phyloP scores from a whole-genome alignment of 2,797 vertebrate species.

The Gymnoscopelus braueri region DNA sequence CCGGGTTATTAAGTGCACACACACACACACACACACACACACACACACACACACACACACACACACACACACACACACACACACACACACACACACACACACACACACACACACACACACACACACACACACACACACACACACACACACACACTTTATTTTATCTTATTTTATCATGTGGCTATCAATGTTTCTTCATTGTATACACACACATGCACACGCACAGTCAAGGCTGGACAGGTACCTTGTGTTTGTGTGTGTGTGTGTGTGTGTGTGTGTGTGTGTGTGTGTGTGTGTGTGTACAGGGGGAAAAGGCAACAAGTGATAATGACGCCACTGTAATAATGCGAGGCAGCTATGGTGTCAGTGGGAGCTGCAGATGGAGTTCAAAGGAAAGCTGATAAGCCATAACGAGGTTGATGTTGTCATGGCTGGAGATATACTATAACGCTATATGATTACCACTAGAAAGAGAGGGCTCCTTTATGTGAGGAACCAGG shows the following conservation, averaged over 20 bases:
- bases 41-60: constrained; percentile 6
- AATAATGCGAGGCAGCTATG: neutral
- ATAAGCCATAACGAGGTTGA: too few relatives aligned
- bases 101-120: constrained; percentile 6
- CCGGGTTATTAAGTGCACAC: constrained; percentile 2
- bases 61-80: constrained; percentile 8
- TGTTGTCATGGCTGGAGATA: too few relatives aligned
- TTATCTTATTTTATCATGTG: neutral
- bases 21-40: constrained; percentile 1
- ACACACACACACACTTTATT: constrained; percentile 2
- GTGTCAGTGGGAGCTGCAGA: neutral
- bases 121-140: constrained; percentile 11
- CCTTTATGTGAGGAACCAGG: too few relatives aligned
- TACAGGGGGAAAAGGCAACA: neutral
- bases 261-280: constrained; percentile 3
- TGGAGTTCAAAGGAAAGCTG: too few relatives aligned
- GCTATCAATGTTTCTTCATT: neutral
- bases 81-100: constrained; percentile 11
- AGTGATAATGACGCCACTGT: neutral
- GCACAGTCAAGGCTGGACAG: neutral
- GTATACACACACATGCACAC: constrained; percentile 7
- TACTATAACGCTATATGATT: too few relatives aligned
- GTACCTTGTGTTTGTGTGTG: neutral
- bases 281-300: neutral
- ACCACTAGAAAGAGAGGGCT: too few relatives aligned